A percentile compares a stretch with the other conserved stretches of the same genome.
Evolutionary conservation across 1,140 invertebrate genomes (phyloP).

Genomic region (Hycleus cichorii): DNA sequence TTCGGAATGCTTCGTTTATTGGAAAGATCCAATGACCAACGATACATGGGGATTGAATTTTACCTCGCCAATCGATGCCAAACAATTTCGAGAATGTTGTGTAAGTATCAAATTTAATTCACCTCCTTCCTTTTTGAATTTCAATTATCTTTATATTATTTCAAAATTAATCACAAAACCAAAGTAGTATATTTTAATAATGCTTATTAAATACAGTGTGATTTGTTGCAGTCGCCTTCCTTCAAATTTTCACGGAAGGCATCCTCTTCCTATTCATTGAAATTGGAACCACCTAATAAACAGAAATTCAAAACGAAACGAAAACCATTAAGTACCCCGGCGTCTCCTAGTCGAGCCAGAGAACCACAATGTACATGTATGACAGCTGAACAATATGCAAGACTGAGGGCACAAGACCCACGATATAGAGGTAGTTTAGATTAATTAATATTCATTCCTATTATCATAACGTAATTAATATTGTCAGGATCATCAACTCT

Average conservation of each 20-base stretch:
- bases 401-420: constrained; percentile 74
- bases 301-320: constrained; percentile 75
- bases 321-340: constrained; percentile 88
- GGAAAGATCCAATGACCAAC: constrained; percentile 93
- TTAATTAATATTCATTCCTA: neutral
- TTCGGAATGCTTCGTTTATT: constrained; percentile 97
- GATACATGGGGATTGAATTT: constrained; percentile 99
- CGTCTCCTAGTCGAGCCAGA: constrained; percentile 78
- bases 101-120: constrained; percentile 60
- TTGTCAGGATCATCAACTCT: constrained; percentile 71
- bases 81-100: constrained; percentile 94
- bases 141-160: too few species aligned
- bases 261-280: constrained; percentile 90
- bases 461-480: neutral
- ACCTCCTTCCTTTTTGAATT: neutral
- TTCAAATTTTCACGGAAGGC: constrained; percentile 97
- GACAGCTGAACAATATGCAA: constrained; percentile 85
- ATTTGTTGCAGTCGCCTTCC: constrained; percentile 83
- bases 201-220: constrained; percentile 46
- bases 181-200: constrained; percentile 23
- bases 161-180: too few species aligned
- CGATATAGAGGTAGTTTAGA: constrained; percentile 58
- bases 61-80: constrained; percentile 92
- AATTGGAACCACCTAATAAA: constrained; percentile 81
- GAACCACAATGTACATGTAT: constrained; percentile 93